These are phyloP conservation scores for Novumbra hubbsi DNA, from an alignment of 2,797 vertebrate species.

Conservation along the genomic window DNA sequence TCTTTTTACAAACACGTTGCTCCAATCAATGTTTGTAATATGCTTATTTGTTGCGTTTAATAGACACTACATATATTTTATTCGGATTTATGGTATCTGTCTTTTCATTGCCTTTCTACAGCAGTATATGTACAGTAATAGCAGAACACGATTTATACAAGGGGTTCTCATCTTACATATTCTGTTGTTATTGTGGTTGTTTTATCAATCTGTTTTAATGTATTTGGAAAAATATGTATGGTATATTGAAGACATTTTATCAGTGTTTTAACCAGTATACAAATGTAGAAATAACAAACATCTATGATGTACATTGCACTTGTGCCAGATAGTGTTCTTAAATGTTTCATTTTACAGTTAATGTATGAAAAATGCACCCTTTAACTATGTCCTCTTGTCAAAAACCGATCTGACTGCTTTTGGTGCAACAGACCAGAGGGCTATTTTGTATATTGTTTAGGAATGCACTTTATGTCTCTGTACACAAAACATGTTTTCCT, in stretches of 20 bases:
- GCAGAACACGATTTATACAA: background rate
- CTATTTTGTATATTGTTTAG: background rate
- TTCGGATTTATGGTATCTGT: background rate
- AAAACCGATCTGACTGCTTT: background rate
- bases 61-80: background rate
- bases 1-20: background rate
- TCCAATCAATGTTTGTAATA: background rate
- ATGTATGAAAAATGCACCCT: background rate
- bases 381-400: constrained; percentile 3
- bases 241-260: background rate
- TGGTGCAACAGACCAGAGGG: background rate
- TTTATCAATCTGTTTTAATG: background rate
- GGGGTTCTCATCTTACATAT: background rate
- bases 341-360: background rate
- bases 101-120: background rate
- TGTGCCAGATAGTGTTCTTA: constrained; percentile 1
- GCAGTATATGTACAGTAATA: background rate
- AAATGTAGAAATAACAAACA: background rate
- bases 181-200: background rate
- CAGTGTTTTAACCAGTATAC: background rate
- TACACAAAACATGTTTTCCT: background rate
- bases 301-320: background rate
- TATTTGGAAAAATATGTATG: background rate
- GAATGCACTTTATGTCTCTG: background rate
- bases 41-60: background rate